phyloP scores from a whole-genome alignment of 1,140 invertebrate species.

The Brachionus rubens region DNA sequence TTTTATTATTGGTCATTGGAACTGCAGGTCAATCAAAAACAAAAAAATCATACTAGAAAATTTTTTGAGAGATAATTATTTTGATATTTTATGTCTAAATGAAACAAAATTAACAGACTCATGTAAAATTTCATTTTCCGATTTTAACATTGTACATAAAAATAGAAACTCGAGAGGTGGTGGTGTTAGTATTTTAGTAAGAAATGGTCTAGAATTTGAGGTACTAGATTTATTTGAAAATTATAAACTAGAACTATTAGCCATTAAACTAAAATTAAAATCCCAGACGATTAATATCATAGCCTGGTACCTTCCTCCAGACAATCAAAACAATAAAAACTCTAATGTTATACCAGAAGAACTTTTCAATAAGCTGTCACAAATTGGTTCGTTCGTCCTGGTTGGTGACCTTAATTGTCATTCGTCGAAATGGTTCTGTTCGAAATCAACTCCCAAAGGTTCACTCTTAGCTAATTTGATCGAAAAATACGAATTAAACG shows the following conservation, averaged over 20 bases:
- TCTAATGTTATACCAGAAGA: background rate
- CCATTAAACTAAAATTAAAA: background rate
- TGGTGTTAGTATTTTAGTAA: background rate
- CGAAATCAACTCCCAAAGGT: background rate
- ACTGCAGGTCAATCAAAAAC: background rate
- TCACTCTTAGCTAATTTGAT: background rate
- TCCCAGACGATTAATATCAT: background rate
- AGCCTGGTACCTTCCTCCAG: background rate
- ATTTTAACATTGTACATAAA: background rate
- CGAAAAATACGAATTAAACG: background rate
- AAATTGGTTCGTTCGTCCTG: background rate
- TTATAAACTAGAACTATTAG: background rate
- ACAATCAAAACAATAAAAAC: background rate
- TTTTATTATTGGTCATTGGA: conserved; percentile 2
- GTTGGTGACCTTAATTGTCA: background rate
- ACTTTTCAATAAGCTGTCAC: background rate
- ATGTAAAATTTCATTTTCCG: background rate
- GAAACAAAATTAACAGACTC: background rate
- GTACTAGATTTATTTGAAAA: no score
- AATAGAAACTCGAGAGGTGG: background rate
- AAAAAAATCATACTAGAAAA: conserved; percentile 9
- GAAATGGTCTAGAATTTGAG: no score
- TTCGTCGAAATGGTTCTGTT: conserved; percentile 2
- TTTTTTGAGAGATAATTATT: background rate
- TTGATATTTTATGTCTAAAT: background rate